Percentiles rank a stretch among this genome's conserved stretches.
Evolutionary conservation across 2,113 vertebrate species (phyloP).

Genomic region (Gymnobelideus leadbeateri): DNA sequence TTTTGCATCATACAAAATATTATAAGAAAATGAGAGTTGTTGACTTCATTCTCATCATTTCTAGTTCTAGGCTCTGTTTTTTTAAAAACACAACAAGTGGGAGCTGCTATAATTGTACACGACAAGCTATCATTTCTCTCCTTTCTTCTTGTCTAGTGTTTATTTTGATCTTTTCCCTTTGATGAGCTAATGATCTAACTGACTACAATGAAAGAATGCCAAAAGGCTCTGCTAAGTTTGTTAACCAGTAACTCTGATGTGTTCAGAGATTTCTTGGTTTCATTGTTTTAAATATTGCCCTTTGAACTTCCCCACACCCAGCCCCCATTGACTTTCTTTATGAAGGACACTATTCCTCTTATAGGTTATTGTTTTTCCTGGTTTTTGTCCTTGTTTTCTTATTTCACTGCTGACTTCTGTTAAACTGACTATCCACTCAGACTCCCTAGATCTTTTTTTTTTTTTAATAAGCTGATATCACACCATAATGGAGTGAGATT

Average conservation of each 20-base stretch:
- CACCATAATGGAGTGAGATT: neutral
- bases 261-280: neutral
- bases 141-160: neutral
- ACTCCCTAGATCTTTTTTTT: neutral
- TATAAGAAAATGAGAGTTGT: neutral
- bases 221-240: neutral
- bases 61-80: neutral
- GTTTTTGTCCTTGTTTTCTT: neutral
- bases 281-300: neutral
- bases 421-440: neutral
- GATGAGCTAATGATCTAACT: neutral
- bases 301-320: neutral
- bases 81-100: neutral
- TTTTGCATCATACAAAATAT: too few species aligned
- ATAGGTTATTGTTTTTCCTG: neutral
- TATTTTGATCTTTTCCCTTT: neutral
- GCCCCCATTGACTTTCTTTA: neutral
- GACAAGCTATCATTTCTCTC: neutral
- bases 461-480: neutral
- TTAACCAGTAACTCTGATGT: neutral
- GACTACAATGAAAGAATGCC: neutral
- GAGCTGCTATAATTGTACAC: neutral
- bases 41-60: neutral
- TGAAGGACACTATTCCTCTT: neutral
- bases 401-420: neutral